These are phyloP conservation scores for Sebastes itinus DNA, from an alignment of 2,797 vertebrate species.

Conservation along the genomic window DNA sequence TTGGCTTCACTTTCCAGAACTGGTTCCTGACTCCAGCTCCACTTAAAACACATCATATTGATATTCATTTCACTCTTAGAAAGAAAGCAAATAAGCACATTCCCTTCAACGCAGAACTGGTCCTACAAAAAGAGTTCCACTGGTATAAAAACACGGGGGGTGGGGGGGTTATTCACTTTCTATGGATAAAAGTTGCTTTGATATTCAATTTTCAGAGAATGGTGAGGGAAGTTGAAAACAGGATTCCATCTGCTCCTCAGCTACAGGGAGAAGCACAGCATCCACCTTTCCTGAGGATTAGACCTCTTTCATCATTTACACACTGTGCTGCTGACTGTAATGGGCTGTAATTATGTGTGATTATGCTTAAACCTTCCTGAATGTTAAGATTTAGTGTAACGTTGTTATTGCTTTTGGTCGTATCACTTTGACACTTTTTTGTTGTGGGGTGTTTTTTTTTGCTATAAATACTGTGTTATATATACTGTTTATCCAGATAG, in stretches of 20 bases:
- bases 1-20: too few relatives aligned
- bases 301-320: slow-evolving; percentile 30
- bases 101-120: background rate
- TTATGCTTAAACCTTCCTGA: slow-evolving; percentile 49
- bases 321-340: slow-evolving; percentile 27
- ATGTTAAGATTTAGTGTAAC: background rate
- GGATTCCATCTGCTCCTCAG: slow-evolving; percentile 13
- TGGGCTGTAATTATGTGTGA: slow-evolving; percentile 53
- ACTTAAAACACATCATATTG: background rate
- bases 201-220: slow-evolving; percentile 21
- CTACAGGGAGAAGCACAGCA: slow-evolving; percentile 8
- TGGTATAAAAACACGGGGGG: background rate
- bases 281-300: slow-evolving; percentile 43
- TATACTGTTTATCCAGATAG: background rate
- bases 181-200: background rate
- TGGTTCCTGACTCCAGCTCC: background rate
- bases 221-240: slow-evolving; percentile 6
- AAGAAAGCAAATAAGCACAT: background rate
- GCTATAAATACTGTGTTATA: slow-evolving; percentile 25
- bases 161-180: background rate
- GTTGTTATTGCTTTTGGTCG: background rate
- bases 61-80: background rate
- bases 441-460: background rate
- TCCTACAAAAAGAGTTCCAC: background rate
- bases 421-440: slow-evolving; percentile 21